Evolutionary conservation across 2,888 invertebrate genomes (phyloP).

Genomic region (Sarcophaga subvicina): DNA sequence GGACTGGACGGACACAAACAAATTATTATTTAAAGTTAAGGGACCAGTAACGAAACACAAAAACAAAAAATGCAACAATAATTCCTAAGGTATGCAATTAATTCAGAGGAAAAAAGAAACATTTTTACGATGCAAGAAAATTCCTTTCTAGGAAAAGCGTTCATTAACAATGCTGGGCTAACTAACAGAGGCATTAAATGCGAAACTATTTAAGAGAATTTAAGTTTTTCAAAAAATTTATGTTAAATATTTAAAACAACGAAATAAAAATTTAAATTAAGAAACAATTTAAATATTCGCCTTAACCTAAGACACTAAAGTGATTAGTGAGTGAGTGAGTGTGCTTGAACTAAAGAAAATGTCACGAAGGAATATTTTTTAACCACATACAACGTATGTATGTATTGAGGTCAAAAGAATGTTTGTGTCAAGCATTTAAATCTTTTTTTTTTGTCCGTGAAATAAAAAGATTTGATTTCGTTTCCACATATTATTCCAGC

Average conservation of each 20-base stretch:
- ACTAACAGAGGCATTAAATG: not conserved
- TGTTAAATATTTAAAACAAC: not conserved
- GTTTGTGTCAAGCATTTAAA: not conserved
- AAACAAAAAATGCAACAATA: conserved; percentile 1
- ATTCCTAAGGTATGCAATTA: conserved; percentile 8
- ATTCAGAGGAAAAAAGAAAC: not conserved
- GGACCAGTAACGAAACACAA: not conserved
- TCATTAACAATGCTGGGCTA: not conserved
- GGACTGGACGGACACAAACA: conserved; percentile 15
- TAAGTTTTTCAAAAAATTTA: not conserved
- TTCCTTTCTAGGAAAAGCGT: no score
- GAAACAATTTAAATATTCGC: not conserved
- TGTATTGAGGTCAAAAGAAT: not conserved
- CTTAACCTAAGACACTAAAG: conserved; percentile 49
- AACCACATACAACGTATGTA: conserved; percentile 19
- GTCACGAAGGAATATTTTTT: not conserved
- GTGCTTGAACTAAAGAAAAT: not conserved
- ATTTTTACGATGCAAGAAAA: not conserved
- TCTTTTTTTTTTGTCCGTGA: no score
- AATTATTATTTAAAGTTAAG: conserved; percentile 14
- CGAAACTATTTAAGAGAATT: not conserved
- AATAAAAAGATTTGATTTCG: no score
- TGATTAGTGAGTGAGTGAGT: conserved; percentile 31
- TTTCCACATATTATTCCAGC: no score
- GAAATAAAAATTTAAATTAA: not conserved